phyloP scores from a whole-genome alignment of 2,113 vertebrate species.

The Neofelis nebulosa region DNA sequence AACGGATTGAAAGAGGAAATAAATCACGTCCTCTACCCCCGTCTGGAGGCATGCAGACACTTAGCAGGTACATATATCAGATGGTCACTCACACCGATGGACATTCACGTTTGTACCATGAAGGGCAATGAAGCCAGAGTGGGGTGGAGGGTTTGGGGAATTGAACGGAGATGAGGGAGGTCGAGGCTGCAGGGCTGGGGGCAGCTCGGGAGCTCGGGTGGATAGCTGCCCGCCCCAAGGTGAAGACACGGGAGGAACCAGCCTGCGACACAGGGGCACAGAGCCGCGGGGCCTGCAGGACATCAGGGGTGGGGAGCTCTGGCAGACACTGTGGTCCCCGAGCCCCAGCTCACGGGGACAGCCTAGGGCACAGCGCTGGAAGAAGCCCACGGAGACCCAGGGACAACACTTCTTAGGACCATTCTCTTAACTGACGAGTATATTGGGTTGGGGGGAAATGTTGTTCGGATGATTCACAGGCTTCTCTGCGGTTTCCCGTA shows the following conservation, averaged over 20 bases:
- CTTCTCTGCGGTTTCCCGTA: neutral
- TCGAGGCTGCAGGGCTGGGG: neutral
- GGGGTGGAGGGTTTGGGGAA: neutral
- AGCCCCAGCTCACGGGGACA: neutral
- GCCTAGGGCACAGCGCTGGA: neutral
- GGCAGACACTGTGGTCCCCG: fast-evolving
- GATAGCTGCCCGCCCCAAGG: neutral
- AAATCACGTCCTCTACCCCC: neutral
- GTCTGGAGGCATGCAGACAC: neutral
- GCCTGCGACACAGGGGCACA: neutral
- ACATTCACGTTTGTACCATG: fast-evolving
- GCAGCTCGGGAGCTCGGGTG: neutral
- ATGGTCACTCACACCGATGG: fast-evolving
- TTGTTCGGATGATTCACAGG: neutral
- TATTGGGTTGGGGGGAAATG: neutral
- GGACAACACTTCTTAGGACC: neutral
- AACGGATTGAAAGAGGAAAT: neutral
- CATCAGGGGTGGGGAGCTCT: neutral
- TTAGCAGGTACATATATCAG: fast-evolving
- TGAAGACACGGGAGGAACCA: neutral
- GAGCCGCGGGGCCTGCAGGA: neutral
- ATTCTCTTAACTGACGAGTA: neutral
- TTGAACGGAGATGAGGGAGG: neutral
- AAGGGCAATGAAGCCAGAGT: no score
- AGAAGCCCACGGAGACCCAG: neutral